phyloP scores from a whole-genome alignment of 2,888 invertebrate genomes.

The Aproaerema taeniolella region DNA sequence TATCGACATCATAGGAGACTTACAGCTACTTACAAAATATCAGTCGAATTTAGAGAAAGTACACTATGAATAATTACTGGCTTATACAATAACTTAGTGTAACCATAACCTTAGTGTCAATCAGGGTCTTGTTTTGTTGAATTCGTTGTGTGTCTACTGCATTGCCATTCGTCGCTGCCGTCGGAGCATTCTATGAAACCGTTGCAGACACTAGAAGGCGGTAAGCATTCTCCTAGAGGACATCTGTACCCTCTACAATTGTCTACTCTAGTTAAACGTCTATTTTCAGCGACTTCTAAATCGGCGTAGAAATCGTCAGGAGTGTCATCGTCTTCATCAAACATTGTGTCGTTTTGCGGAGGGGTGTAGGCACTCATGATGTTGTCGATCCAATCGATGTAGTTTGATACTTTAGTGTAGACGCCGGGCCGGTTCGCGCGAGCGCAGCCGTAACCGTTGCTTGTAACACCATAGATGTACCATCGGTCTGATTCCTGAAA shows the following conservation, averaged over 20 bases:
- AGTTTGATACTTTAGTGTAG: constrained; percentile 87
- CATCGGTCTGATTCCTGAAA: constrained; percentile 66
- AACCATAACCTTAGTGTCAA: constrained; percentile 30
- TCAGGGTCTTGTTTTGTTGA: constrained; percentile 49
- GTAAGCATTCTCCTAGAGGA: constrained; percentile 85
- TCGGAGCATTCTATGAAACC: constrained; percentile 87
- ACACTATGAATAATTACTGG: constrained; percentile 53
- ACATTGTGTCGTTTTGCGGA: constrained; percentile 31
- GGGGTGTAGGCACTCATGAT: constrained; percentile 63
- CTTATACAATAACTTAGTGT: constrained; percentile 38
- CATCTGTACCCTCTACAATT: constrained; percentile 84
- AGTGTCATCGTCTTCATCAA: constrained; percentile 32
- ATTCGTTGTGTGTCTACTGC: constrained; percentile 45
- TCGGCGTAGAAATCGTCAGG: constrained; percentile 57
- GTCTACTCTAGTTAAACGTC: constrained; percentile 44
- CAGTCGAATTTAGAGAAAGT: constrained; percentile 62
- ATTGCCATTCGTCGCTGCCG: constrained; percentile 84
- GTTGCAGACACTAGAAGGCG: constrained; percentile 84
- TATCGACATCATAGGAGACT: constrained; percentile 20
- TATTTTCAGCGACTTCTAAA: constrained; percentile 61
- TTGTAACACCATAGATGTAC: constrained; percentile 82
- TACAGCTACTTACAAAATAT: constrained; percentile 65
- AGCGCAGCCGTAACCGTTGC: constrained; percentile 89
- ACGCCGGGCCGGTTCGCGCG: constrained; percentile 87
- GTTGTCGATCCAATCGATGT: constrained; percentile 83